Conservation (phyloP, 2,113 vertebrate genomes). For the Galeopterus variegatus region DNA sequence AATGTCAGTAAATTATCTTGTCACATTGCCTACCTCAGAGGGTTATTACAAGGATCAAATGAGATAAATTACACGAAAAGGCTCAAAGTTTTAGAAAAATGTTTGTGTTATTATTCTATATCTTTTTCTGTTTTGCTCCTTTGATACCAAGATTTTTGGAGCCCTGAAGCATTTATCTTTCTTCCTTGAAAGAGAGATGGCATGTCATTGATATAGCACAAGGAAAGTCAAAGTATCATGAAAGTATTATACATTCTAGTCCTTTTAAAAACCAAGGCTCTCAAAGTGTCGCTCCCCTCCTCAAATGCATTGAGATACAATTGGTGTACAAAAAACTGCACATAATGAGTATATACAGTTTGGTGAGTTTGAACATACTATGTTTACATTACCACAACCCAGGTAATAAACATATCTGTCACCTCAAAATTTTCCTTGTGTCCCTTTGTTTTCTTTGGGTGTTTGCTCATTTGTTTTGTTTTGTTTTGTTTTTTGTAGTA, state of each 20-base stretch:
- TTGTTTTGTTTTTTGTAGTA: not conserved
- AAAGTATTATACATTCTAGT: not conserved
- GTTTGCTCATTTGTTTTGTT: not conserved
- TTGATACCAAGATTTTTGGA: not conserved
- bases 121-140: not conserved
- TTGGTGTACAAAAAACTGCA: not conserved
- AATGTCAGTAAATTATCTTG: not conserved
- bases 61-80: not conserved
- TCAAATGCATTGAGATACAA: not conserved
- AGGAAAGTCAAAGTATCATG: not conserved
- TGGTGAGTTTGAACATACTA: not conserved
- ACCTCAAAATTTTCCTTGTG: not conserved
- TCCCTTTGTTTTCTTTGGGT: not conserved
- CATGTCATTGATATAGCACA: not conserved
- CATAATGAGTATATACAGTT: not conserved
- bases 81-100: not conserved
- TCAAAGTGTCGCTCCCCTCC: not conserved
- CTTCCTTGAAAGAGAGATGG: not conserved
- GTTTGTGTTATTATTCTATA: not conserved
- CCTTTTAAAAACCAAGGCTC: not conserved
- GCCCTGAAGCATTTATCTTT: not conserved
- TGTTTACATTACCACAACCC: not conserved
- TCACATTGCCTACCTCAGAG: not conserved
- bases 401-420: not conserved
- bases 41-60: not conserved